Conservation (phyloP, 2,797 vertebrate species). For the Mormyrus hasselquistii region DNA sequence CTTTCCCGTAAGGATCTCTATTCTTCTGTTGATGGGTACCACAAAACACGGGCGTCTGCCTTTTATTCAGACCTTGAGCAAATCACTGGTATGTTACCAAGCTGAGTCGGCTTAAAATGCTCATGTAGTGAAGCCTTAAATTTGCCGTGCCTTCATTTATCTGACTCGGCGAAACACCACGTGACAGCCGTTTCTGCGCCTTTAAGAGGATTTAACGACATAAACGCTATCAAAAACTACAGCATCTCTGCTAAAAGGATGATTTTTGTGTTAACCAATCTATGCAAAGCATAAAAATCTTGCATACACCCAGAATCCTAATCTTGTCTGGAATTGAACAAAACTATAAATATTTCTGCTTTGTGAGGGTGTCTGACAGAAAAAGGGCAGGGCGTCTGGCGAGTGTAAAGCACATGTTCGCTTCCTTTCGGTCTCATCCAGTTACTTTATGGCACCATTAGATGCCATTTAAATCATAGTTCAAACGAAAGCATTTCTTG, state of each 20-base stretch:
- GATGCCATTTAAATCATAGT: background rate
- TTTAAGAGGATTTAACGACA: background rate
- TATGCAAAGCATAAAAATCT: background rate
- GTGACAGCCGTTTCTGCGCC: background rate
- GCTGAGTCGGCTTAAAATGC: background rate
- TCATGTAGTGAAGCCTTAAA: background rate
- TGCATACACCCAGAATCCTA: background rate
- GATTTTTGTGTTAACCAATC: background rate
- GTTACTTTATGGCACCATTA: background rate
- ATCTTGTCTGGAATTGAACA: background rate
- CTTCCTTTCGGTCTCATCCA: background rate
- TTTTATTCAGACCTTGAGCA: background rate
- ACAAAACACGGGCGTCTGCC: background rate
- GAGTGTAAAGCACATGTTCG: background rate
- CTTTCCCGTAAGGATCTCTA: background rate
- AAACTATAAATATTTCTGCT: background rate
- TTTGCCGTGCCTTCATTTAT: background rate
- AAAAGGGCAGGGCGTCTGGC: background rate
- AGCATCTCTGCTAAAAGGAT: background rate
- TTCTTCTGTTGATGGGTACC: background rate
- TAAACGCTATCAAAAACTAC: background rate
- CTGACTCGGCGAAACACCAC: background rate
- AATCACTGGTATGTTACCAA: background rate
- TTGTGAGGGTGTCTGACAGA: background rate
- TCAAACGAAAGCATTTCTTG: slow-evolving; percentile 1